Evolutionary conservation across 2,797 vertebrate species (phyloP).

Genomic region (Tragopan temminckii): DNA sequence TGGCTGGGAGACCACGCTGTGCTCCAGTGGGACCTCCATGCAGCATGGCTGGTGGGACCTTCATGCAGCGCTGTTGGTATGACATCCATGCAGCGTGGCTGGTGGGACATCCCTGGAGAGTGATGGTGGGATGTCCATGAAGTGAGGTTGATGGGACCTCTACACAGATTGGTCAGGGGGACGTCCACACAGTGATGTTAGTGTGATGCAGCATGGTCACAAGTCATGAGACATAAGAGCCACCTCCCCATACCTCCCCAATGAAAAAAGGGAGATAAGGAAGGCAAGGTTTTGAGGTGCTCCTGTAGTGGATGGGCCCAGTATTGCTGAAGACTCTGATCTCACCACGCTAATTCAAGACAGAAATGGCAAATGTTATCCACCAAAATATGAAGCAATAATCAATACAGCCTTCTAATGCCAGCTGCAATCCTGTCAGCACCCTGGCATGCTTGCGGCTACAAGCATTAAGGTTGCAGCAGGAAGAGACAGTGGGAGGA

Average conservation of each 20-base stretch:
- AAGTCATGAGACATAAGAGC: accelerated
- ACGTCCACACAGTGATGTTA: accelerated
- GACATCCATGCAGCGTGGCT: neutral
- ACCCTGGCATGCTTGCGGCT: neutral
- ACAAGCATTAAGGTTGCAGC: neutral
- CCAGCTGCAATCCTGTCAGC: neutral
- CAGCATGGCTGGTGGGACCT: neutral
- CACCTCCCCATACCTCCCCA: accelerated
- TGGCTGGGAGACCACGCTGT: neutral
- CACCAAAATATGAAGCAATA: neutral
- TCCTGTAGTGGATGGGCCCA: neutral
- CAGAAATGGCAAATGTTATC: neutral
- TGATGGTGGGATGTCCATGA: neutral
- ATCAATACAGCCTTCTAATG: neutral
- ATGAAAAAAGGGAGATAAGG: neutral
- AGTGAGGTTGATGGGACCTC: neutral
- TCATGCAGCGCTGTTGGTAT: too few relatives aligned
- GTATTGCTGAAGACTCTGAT: neutral
- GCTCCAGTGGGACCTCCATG: neutral
- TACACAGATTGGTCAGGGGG: too few relatives aligned
- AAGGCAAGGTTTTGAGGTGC: neutral
- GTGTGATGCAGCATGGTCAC: neutral
- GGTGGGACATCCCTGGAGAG: neutral
- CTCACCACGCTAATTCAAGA: neutral
- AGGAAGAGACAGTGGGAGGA: too few relatives aligned